Conservation (phyloP, 2,797 vertebrate genomes). For the Parambassis ranga region DNA sequence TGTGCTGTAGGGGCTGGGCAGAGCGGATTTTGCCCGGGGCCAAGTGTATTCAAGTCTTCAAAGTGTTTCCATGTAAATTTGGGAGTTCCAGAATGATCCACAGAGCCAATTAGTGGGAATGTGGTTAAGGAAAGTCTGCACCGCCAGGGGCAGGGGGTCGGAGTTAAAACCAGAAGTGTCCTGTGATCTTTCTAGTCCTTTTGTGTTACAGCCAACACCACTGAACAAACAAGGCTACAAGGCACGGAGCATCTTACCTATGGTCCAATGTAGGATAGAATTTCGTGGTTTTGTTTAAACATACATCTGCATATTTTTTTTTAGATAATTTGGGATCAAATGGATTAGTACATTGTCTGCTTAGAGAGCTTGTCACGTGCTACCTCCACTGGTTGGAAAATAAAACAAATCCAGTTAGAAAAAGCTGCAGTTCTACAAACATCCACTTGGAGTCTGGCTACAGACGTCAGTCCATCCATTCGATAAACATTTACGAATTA, state of each 20-base stretch:
- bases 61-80: slow-evolving; percentile 61
- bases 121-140: slow-evolving; percentile 20
- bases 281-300: background rate
- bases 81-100: slow-evolving; percentile 40
- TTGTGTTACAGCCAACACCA: slow-evolving; percentile 9
- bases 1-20: slow-evolving; percentile 2
- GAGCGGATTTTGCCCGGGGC: slow-evolving; percentile 26
- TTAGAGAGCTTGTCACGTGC: too few relatives aligned
- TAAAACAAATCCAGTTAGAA: too few relatives aligned
- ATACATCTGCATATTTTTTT: too few relatives aligned
- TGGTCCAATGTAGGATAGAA: background rate
- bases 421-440: too few relatives aligned
- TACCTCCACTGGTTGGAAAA: too few relatives aligned
- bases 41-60: slow-evolving; percentile 47
- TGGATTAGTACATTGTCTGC: too few relatives aligned
- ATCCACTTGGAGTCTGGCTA: too few relatives aligned
- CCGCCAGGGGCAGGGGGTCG: slow-evolving; percentile 26
- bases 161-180: slow-evolving; percentile 40
- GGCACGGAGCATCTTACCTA: background rate
- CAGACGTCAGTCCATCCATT: too few relatives aligned
- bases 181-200: slow-evolving; percentile 46
- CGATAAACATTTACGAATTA: too few relatives aligned
- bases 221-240: background rate
- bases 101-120: slow-evolving; percentile 56
- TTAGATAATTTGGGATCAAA: too few relatives aligned